These are phyloP conservation scores for Cephalopholis sonnerati DNA, from an alignment of 2,113 vertebrate species.

Conservation along the genomic window DNA sequence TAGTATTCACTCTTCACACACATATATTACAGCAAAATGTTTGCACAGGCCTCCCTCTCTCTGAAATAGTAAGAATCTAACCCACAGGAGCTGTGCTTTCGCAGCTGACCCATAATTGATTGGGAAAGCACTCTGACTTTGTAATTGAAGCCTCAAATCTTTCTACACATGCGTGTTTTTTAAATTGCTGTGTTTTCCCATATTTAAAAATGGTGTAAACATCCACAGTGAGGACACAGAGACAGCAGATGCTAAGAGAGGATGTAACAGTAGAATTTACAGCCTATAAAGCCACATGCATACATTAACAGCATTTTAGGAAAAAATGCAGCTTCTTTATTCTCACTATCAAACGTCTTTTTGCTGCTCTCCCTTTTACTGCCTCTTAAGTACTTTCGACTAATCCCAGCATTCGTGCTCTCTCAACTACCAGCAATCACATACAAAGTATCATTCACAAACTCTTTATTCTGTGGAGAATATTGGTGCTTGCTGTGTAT, in stretches of 20 bases:
- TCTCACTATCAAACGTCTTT: neutral
- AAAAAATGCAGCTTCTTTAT: neutral
- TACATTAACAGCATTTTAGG: neutral
- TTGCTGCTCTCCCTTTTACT: neutral
- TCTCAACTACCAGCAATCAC: neutral
- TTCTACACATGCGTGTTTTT: neutral
- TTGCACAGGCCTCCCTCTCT: neutral
- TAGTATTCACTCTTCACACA: neutral
- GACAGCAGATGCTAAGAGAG: neutral
- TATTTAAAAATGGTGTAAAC: neutral
- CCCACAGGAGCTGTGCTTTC: neutral
- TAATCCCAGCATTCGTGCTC: neutral
- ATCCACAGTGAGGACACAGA: neutral
- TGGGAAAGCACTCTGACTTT: neutral
- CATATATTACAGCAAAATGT: neutral
- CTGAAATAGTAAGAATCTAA: neutral
- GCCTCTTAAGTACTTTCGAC: neutral
- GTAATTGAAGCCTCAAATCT: constrained; percentile 5
- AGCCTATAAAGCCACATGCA: constrained; percentile 11
- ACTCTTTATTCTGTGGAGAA: neutral
- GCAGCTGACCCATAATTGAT: constrained; percentile 18
- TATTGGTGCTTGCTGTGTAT: neutral
- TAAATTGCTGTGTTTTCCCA: neutral
- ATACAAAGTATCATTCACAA: neutral
- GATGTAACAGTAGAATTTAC: neutral